Conservation (phyloP, 2,888 invertebrate species). For the Phoronis australis region DNA sequence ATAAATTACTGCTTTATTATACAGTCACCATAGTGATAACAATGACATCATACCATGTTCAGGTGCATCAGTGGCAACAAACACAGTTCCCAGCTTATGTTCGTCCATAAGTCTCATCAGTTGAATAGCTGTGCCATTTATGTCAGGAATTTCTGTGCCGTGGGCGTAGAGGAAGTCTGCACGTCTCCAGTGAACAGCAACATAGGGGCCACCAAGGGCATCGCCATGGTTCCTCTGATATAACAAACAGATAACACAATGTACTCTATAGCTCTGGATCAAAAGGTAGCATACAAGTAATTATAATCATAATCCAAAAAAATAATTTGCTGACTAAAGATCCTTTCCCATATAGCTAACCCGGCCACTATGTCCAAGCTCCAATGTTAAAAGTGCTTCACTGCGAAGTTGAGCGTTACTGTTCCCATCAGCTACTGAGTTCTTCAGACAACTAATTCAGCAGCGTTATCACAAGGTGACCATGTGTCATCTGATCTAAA, state of each 20-base stretch:
- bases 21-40: background rate
- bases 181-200: slow-evolving; percentile 81
- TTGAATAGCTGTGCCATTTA: slow-evolving; percentile 73
- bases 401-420: too few species aligned
- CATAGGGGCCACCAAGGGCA: slow-evolving; percentile 62
- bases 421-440: too few species aligned
- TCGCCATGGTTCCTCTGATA: slow-evolving; percentile 40
- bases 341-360: too few species aligned
- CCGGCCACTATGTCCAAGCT: too few species aligned
- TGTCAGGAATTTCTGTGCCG: slow-evolving; percentile 68
- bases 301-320: too few species aligned
- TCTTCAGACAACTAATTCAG: too few species aligned
- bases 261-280: background rate
- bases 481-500: too few species aligned
- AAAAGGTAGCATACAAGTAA: background rate
- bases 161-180: slow-evolving; percentile 78
- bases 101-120: slow-evolving; percentile 62
- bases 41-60: slow-evolving; percentile 43
- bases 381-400: too few species aligned
- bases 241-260: slow-evolving; percentile 1
- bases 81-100: slow-evolving; percentile 62
- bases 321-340: too few species aligned
- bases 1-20: too few species aligned
- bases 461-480: too few species aligned
- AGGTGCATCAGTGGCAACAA: slow-evolving; percentile 80